Base-by-base conservation (phyloP, 2,888 invertebrate species). In the Latrodectus elegans region DNA sequence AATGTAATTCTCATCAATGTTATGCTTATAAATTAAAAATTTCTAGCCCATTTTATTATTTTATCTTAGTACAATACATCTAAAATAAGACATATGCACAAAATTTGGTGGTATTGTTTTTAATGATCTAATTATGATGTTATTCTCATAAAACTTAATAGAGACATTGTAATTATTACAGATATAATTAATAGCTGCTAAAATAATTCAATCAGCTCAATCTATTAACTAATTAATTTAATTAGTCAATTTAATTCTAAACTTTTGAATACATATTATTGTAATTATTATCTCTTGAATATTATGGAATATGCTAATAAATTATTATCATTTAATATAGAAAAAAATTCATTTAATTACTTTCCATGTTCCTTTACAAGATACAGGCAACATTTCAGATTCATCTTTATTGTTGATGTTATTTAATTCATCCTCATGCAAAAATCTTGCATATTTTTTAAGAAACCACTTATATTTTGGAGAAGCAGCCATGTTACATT, bases 321-420 rank as follows among this genome's bases (percentile, higher is more conserved):
- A 38, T 6, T 38, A 38, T 0, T 38, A 9, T 12, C 8, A 68
- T 8, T n/a, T 22, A 70, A 70, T 55, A 55, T 38, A 12, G 2
- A 68, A 76, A 49, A 52, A 11, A 1, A 38, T 60, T 49, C 38
- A 14, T 60, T 15, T 15, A n/a, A n/a, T 52, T 55, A 87, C 86
- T 52, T 87, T 87, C 86, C 86, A 87, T 26, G 11, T 38, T 15
- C 86, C 86, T 55, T 82, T 81, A 26, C 80, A 85, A 75, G 74
- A 73, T 15, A 74, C 68, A 26, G 51, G 79, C 6, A 78, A n/a
- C 12, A 10, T 60, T 60, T 84, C 53, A n/a, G 22, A 73, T 55
- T 78, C 73, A 15, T 67, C 68, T 10, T 67, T 11, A 72, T 80
- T 65, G 11, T 65, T 51, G 6, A 68, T 49, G 11, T 60, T 78